phyloP scores from a whole-genome alignment of 1,140 invertebrate genomes.

The Lysiphlebus fabarum region DNA sequence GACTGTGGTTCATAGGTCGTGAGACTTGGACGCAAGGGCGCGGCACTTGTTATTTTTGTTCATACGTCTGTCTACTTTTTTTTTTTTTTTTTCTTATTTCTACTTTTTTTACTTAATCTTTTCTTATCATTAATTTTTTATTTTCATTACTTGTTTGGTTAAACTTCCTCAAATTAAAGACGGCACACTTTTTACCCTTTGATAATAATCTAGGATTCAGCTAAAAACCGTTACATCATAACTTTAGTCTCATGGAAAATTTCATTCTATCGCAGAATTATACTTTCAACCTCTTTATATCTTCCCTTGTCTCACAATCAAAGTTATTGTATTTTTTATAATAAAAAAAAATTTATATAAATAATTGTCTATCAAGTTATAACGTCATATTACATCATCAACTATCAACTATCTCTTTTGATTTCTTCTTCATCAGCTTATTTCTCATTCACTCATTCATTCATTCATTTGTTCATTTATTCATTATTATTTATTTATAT shows the following conservation, averaged over 20 bases:
- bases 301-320: neutral
- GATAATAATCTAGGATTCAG: slow-evolving; percentile 27
- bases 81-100: neutral
- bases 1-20: slow-evolving; percentile 52
- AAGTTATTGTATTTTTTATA: no score
- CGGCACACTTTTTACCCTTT: slow-evolving; percentile 27
- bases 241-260: slow-evolving; percentile 7
- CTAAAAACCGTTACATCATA: slow-evolving; percentile 21
- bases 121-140: neutral
- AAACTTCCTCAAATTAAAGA: slow-evolving; percentile 10
- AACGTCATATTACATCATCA: neutral
- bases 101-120: neutral
- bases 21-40: slow-evolving; percentile 34
- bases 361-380: no score
- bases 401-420: neutral
- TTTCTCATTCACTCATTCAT: no score
- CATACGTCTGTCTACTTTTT: neutral
- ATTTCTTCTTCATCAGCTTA: neutral
- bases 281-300: neutral
- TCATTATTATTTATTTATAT: no score
- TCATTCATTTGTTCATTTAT: no score
- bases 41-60: slow-evolving; percentile 18
- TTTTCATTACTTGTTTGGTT: neutral
- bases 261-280: slow-evolving; percentile 2
- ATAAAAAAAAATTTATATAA: no score